Evolutionary conservation across 2,888 invertebrate species (phyloP).

Genomic region (Ashinkailepas kermadecensis): DNA sequence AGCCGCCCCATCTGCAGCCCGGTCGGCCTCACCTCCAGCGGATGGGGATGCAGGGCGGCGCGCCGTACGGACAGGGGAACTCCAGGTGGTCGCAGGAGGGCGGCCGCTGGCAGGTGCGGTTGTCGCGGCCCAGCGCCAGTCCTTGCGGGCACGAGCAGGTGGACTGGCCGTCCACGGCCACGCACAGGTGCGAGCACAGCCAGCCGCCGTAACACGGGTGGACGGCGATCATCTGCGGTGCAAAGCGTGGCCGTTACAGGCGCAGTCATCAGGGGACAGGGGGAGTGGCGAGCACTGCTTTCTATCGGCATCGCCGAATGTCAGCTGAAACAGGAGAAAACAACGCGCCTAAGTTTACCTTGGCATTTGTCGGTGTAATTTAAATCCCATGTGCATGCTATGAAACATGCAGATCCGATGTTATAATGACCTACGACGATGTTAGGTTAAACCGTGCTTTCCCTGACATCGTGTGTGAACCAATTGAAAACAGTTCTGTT

Average conservation of each 20-base stretch:
- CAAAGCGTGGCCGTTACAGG: background rate
- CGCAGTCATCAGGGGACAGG: no score
- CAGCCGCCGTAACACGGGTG: constrained; percentile 21
- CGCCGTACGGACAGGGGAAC: constrained; percentile 54
- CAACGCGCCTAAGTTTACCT: no score
- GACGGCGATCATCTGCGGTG: background rate
- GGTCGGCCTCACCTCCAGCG: constrained; percentile 2
- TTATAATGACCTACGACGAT: no score
- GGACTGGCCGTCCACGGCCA: constrained; percentile 28
- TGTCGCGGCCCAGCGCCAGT: constrained; percentile 44
- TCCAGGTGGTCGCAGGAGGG: constrained; percentile 63
- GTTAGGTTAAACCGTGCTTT: no score
- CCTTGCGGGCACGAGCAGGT: constrained; percentile 29
- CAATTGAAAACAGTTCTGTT: no score
- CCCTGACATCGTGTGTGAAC: no score
- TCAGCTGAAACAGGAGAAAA: background rate
- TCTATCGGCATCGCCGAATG: no score
- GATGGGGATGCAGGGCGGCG: constrained; percentile 28
- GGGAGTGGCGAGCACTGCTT: no score
- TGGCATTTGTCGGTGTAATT: no score
- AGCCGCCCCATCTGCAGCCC: no score
- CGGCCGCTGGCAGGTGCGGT: constrained; percentile 57
- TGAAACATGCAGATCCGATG: no score
- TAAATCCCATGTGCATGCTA: no score
- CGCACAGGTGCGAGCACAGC: constrained; percentile 33